Conservation (phyloP, 2,113 vertebrate species). For the Phalacrocorax pelagicus region DNA sequence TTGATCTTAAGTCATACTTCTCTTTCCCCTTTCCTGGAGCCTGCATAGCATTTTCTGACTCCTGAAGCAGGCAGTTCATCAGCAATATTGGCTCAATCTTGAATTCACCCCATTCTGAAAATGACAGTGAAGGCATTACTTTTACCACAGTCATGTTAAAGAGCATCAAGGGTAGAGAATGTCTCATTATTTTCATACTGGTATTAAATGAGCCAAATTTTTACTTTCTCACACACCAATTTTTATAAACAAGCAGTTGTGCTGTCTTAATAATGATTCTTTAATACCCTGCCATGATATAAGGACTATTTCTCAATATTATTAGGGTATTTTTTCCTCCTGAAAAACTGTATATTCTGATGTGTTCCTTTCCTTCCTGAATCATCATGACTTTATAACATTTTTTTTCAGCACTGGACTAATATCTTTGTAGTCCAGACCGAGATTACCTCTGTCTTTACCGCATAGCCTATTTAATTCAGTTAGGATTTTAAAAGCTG, state of each 20-base stretch:
- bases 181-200: background rate
- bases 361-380: background rate
- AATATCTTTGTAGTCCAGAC: background rate
- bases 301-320: background rate
- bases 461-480: background rate
- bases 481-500: background rate
- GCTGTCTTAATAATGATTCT: background rate
- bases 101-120: background rate
- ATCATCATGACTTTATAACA: background rate
- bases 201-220: background rate
- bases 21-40: background rate
- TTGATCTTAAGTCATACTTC: background rate
- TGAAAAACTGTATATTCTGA: background rate
- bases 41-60: background rate
- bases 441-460: background rate
- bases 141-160: background rate
- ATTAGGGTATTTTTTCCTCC: background rate
- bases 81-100: background rate
- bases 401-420: background rate
- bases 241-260: background rate
- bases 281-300: background rate
- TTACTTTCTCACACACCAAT: background rate
- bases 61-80: background rate
- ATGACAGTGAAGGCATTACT: background rate
- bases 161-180: background rate